phyloP scores from a whole-genome alignment of 2,888 invertebrate genomes.

The Hermaeophaga mercurialis region DNA sequence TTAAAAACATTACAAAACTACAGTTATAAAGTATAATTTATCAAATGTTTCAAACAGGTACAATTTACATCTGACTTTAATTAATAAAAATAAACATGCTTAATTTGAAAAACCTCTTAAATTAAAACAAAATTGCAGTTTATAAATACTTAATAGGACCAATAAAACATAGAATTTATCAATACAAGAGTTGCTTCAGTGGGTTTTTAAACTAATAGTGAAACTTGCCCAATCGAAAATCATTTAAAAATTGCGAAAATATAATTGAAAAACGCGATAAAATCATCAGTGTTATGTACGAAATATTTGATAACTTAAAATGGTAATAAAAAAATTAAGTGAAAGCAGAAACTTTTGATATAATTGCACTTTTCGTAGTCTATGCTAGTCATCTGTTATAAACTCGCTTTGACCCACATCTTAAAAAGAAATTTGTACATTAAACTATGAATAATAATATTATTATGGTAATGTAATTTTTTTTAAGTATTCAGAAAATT shows the following conservation, averaged over 20 bases:
- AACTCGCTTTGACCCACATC: constrained; percentile 5
- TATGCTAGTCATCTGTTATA: constrained; percentile 2
- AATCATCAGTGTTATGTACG: background rate
- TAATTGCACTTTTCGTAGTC: background rate
- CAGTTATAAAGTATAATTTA: too few relatives aligned
- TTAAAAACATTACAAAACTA: too few relatives aligned
- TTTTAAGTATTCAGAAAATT: too few relatives aligned
- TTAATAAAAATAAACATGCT: too few relatives aligned
- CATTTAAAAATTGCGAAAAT: constrained; percentile 23
- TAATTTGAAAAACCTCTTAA: too few relatives aligned
- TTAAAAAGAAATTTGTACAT: constrained; percentile 17
- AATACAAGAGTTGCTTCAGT: background rate
- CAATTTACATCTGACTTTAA: too few relatives aligned
- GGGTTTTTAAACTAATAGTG: background rate
- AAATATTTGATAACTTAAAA: background rate
- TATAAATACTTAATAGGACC: background rate
- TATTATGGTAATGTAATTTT: too few relatives aligned
- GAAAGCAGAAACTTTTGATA: background rate
- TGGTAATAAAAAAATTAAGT: constrained; percentile 7
- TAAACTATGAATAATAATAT: constrained; percentile 5
- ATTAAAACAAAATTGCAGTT: too few relatives aligned
- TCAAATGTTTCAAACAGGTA: too few relatives aligned
- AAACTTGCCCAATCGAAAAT: constrained; percentile 9
- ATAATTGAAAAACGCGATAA: constrained; percentile 18
- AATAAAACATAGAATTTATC: background rate